Conservation (phyloP, 1,140 invertebrate genomes). For the Spodoptera litura region DNA sequence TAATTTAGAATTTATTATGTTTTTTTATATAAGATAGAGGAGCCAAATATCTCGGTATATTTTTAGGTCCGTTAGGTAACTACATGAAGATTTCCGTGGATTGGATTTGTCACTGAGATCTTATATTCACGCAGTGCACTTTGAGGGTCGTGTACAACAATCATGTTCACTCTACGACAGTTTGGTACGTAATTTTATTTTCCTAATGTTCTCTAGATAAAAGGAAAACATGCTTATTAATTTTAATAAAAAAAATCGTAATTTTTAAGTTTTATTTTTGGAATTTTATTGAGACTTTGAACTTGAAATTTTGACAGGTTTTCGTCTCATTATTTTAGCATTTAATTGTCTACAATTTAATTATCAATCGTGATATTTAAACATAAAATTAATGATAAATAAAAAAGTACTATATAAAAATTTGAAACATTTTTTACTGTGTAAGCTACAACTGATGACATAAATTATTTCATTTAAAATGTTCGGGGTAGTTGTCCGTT, state of each 20-base stretch:
- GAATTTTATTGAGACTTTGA: constrained; percentile 13
- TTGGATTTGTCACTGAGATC: constrained; percentile 28
- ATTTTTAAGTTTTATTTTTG: neutral
- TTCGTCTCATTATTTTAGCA: too few species aligned
- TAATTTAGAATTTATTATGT: constrained; percentile 66
- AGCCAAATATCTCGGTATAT: constrained; percentile 66
- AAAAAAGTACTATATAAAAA: too few species aligned
- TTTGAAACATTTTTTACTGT: too few species aligned
- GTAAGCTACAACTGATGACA: too few species aligned
- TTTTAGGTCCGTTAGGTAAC: constrained; percentile 50
- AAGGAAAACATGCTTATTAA: neutral
- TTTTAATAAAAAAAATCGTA: neutral
- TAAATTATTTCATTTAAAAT: too few species aligned
- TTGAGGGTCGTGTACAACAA: constrained; percentile 6
- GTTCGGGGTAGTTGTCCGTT: neutral
- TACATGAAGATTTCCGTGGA: constrained; percentile 20
- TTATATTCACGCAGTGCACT: constrained; percentile 15
- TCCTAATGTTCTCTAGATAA: constrained; percentile 2
- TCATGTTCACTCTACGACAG: constrained; percentile 14
- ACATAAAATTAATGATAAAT: too few species aligned
- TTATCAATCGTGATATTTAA: too few species aligned
- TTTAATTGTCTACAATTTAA: too few species aligned
- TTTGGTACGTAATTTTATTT: constrained; percentile 28
- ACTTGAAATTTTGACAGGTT: neutral
- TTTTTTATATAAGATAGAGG: constrained; percentile 66